These are phyloP conservation scores for Lucilia sericata DNA, from an alignment of 1,140 invertebrate species.

Conservation along the genomic window DNA sequence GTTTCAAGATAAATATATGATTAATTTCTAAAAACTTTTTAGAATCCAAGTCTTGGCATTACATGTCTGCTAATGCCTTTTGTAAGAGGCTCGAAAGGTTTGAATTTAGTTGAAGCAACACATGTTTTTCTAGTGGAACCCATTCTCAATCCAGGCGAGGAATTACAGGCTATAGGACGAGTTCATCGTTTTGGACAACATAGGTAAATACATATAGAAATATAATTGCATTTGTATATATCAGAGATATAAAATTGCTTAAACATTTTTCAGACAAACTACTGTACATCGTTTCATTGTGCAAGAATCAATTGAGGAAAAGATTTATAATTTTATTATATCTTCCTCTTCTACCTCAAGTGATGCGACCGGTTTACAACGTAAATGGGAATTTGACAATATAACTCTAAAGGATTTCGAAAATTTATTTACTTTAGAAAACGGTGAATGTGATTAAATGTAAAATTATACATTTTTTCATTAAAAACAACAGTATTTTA, in stretches of 20 bases:
- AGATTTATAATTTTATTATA: conserved; percentile 70
- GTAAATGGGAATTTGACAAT: conserved; percentile 61
- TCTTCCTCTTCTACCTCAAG: conserved; percentile 5
- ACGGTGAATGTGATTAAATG: neutral
- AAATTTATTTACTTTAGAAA: conserved; percentile 53
- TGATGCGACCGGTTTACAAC: conserved; percentile 52
- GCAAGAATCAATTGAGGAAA: conserved; percentile 78
- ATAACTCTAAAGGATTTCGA: conserved; percentile 57
- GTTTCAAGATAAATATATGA: neutral
- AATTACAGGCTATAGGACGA: conserved; percentile 82
- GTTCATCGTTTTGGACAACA: conserved; percentile 85
- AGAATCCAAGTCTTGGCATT: conserved; percentile 69
- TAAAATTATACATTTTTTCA: too few relatives aligned
- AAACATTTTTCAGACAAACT: conserved; percentile 69
- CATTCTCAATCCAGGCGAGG: conserved; percentile 79
- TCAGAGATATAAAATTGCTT: neutral
- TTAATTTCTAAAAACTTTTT: conserved; percentile 35
- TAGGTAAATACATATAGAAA: conserved; percentile 67
- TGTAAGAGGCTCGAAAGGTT: conserved; percentile 78
- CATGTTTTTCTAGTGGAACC: conserved; percentile 85
- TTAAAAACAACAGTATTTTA: too few relatives aligned
- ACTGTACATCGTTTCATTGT: conserved; percentile 79
- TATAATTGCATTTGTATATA: conserved; percentile 2
- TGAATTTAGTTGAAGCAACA: conserved; percentile 84
- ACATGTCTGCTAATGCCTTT: conserved; percentile 78